Base-by-base conservation (phyloP, 2,888 invertebrate species). In the Dasypogon diadema region DNA sequence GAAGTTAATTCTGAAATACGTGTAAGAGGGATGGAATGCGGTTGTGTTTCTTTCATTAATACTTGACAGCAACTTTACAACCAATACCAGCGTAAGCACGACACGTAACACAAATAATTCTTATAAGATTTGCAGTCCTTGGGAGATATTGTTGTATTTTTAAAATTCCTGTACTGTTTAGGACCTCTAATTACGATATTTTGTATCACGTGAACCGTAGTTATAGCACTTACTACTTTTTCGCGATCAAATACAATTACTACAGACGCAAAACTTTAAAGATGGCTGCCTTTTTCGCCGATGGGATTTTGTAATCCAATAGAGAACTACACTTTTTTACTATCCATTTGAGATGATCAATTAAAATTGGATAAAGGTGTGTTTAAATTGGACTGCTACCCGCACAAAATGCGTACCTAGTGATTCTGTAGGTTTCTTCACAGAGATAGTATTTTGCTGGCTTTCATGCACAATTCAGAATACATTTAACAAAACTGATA, bases 21-120 rank as follows among this genome's bases (percentile, higher is more conserved):
- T 12, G 3, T 37, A 21, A 37, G 37, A 42, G 6, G n/a, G 6
- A 12, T 42, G n/a, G 2, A 42, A 42, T 30, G 30, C 8, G 30
- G 42, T 42, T 42, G 12, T 42, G 42, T 42, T 42, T 42, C 42
- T 12, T 42, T 42, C 6, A 42, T 3, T 12, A 42, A 8, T 42
- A 12, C n/a, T 6, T 8, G 12, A 30, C 10, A 14, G 26, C 30
- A 16, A 16, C 8, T 60, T 37, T 16, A 60, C 37, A 68, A 75
- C 75, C 34, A 73, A 72, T 26, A 76, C 76, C 48, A 12, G 46
- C 14, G 14, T 10, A 73, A 24, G 68, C 55, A 21, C 74, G 76
- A 76, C 76, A 76, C 76, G 76, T 76, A 76, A 76, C 76, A 74
- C 74, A 48, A 48, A 21, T 26, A 2, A 42, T 63, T 63, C 24